phyloP scores from a whole-genome alignment of 92 coral and sea anemone genomes.

The Zoanthus sansibaricus region DNA sequence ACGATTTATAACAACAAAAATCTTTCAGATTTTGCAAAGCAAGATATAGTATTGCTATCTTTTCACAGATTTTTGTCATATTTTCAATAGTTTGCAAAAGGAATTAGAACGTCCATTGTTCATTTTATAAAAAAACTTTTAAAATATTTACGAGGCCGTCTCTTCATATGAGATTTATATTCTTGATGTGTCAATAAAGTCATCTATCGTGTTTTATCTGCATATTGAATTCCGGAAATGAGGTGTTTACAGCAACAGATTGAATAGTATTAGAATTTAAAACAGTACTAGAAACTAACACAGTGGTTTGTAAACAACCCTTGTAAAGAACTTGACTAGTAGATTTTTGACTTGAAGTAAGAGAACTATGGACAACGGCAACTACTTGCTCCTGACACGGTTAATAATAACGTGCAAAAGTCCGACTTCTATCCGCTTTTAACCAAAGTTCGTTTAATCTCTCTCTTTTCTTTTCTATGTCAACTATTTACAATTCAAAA shows the following conservation, averaged over 20 bases:
- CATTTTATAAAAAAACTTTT: slow-evolving; percentile 31
- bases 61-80: slow-evolving; percentile 34
- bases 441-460: slow-evolving; percentile 12
- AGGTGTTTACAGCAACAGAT: slow-evolving; percentile 45
- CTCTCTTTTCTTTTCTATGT: slow-evolving; percentile 29
- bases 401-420: background rate
- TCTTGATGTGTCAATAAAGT: slow-evolving; percentile 49
- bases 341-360: background rate
- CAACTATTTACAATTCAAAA: slow-evolving; percentile 35
- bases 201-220: slow-evolving; percentile 30
- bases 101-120: slow-evolving; percentile 32
- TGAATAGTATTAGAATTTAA: slow-evolving; percentile 10
- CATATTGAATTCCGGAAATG: slow-evolving; percentile 49
- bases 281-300: slow-evolving; percentile 18
- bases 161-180: slow-evolving; percentile 16
- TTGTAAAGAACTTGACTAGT: background rate
- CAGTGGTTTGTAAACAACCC: slow-evolving; percentile 26
- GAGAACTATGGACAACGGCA: background rate
- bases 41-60: background rate
- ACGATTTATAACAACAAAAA: background rate
- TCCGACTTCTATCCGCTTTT: background rate
- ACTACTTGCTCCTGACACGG: background rate
- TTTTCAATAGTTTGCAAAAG: slow-evolving; percentile 43
- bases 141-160: slow-evolving; percentile 19
- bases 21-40: background rate